These are phyloP conservation scores for Gymnoscelis rufifasciata DNA, from an alignment of 2,888 invertebrate genomes.

Conservation along the genomic window DNA sequence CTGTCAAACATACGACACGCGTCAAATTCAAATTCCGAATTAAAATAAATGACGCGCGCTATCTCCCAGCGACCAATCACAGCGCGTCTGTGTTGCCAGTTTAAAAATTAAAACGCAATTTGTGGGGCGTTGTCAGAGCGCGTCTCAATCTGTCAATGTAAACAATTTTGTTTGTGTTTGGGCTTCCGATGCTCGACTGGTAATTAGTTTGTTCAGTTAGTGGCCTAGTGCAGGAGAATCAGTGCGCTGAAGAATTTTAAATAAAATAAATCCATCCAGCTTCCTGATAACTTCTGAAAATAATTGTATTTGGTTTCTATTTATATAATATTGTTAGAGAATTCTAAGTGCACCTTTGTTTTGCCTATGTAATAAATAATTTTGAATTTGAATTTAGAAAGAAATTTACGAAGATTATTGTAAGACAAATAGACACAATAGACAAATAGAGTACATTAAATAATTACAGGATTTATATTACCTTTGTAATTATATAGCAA, in stretches of 20 bases:
- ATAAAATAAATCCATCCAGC: no score
- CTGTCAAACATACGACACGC: conserved; percentile 41
- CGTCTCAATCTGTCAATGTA: conserved; percentile 66
- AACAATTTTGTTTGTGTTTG: conserved; percentile 64
- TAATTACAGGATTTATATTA: no score
- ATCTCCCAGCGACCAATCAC: conserved; percentile 54
- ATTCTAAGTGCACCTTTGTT: no score
- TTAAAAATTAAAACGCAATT: conserved; percentile 74
- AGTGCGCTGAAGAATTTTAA: not conserved
- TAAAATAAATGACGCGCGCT: conserved; percentile 75
- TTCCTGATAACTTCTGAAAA: no score
- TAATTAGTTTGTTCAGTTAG: conserved; percentile 31
- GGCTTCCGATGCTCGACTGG: conserved; percentile 42
- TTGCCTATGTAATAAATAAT: no score
- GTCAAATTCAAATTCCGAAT: conserved; percentile 61
- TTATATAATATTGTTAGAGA: no score
- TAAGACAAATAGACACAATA: no score
- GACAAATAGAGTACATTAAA: no score
- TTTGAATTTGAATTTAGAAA: no score
- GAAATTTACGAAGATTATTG: no score
- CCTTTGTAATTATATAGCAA: no score
- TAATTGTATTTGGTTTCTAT: no score
- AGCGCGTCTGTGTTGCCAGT: conserved; percentile 58
- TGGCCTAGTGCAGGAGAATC: conserved; percentile 2
- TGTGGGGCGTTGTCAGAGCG: conserved; percentile 46